These are phyloP conservation scores for Sebastes taczanowskii DNA, from an alignment of 2,797 vertebrate genomes.

Conservation along the genomic window DNA sequence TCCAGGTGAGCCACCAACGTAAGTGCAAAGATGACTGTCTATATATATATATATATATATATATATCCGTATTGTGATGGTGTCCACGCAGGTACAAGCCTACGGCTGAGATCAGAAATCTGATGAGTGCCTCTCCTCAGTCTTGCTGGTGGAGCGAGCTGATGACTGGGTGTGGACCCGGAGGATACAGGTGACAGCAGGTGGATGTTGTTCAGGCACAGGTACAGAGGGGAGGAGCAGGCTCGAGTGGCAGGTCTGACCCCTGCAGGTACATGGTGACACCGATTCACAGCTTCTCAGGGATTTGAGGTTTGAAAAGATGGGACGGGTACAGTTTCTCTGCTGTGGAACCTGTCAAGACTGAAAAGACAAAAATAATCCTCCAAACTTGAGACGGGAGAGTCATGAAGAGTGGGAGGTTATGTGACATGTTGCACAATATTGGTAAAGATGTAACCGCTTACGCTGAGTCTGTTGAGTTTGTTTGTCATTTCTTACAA, in stretches of 20 bases:
- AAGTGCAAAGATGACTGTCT: neutral
- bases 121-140: neutral
- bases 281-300: slow-evolving; percentile 3
- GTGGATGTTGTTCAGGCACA: slow-evolving; percentile 6
- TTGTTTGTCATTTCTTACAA: neutral
- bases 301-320: neutral
- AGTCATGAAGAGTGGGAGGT: neutral
- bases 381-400: neutral
- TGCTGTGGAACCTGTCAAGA: neutral
- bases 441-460: neutral
- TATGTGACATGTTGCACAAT: neutral
- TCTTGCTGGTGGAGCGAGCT: neutral
- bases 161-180: slow-evolving; percentile 54
- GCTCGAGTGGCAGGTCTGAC: slow-evolving; percentile 29
- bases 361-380: neutral
- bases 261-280: slow-evolving; percentile 46
- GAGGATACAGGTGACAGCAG: slow-evolving; percentile 30
- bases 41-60: neutral
- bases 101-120: neutral
- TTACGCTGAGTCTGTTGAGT: neutral
- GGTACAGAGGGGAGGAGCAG: neutral
- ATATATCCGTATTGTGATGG: neutral
- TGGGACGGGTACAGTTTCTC: neutral
- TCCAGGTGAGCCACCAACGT: neutral
- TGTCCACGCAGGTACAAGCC: neutral